Evolutionary conservation across 2,888 invertebrate species (phyloP), one percentile per base, ranked within the genome.

Genomic region (Drosophila pegasa): DNA sequence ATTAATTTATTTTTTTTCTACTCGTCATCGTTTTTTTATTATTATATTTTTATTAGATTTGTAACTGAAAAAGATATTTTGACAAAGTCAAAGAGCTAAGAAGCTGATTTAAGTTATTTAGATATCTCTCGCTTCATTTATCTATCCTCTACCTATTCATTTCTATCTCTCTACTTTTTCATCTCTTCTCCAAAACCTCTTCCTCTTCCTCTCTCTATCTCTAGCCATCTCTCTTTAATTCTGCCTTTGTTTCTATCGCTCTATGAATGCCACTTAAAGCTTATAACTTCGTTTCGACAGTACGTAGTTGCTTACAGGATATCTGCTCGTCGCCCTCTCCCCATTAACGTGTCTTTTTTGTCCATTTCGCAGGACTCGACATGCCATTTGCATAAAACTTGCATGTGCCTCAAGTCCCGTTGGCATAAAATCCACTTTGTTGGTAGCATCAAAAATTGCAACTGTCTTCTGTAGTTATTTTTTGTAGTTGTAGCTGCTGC

Each of bases 331-430:
- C 9, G 12, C 2, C 7, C 18, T 14, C 27, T 9, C 10, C 12
- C 4, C 14, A 20, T n/a, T 14, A 52, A 18, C 14, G 9, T 54
- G 43, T 52, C 43, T 43, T 52, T 47, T 60, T 29, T 27, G 14
- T 47, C 37, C 40, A 35, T 51, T 69, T 66, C 62, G 35, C 60
- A 61, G 58, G 57, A 64, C 66, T 63, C 57, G 37, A 71, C 71
- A 66, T 69, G 82, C 72, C 74, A 84, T 88, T 84, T 84, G 88
- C 88, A 88, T 84, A 86, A 75, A 86, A 86, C 75, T 83, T 80
- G 71, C 65, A 72, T 72, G 67, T 66, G 71, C 58, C 64, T 54
- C 33, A 50, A 69, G 51, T 59, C 77, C 80, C 75, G 60, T 77
- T 75, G 78, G 83, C 85, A 71, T 64, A 75, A 83, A 78, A 87